Evolutionary conservation across 2,797 vertebrate genomes (phyloP).

Genomic region (Rhinatrema bivittatum): DNA sequence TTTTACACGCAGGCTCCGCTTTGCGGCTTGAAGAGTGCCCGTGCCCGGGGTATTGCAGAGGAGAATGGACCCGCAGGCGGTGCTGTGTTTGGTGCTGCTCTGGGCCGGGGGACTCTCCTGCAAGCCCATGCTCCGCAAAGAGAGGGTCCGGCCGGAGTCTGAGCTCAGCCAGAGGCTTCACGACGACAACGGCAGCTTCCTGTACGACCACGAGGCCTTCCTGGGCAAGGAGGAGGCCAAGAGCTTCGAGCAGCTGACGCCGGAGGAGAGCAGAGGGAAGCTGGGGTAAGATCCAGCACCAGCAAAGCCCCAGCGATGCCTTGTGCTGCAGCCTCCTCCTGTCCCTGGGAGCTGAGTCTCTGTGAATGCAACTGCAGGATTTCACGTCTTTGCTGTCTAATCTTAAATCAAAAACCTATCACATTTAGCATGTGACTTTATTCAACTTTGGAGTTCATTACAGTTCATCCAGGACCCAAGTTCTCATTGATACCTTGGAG

Average conservation of each 20-base stretch:
- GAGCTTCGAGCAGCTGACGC: constrained; percentile 88
- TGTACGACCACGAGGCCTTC: constrained; percentile 94
- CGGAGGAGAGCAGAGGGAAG: constrained; percentile 82
- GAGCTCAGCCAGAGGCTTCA: constrained; percentile 56
- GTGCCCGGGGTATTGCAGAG: not conserved
- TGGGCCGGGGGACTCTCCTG: constrained; percentile 36
- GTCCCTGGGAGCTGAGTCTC: too few relatives aligned
- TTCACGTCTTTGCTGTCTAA: too few relatives aligned
- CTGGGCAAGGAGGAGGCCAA: constrained; percentile 87
- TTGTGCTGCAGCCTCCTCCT: too few relatives aligned
- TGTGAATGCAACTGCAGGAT: too few relatives aligned
- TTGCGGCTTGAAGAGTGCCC: constrained; percentile 3
- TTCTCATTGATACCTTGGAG: too few relatives aligned
- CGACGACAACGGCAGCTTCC: constrained; percentile 79
- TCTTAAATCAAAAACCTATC: too few relatives aligned
- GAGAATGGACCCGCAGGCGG: constrained; percentile 46
- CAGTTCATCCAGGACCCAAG: too few relatives aligned
- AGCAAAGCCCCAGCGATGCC: too few relatives aligned
- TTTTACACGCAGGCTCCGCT: too few relatives aligned
- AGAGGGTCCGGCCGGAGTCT: constrained; percentile 70
- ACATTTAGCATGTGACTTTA: too few relatives aligned
- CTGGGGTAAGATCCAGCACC: constrained; percentile 68
- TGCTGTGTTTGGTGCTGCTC: constrained; percentile 44
- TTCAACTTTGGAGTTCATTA: too few relatives aligned
- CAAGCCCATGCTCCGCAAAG: constrained; percentile 81